Evolutionary conservation across 2,888 invertebrate species (phyloP).

Genomic region (Allacma fusca): DNA sequence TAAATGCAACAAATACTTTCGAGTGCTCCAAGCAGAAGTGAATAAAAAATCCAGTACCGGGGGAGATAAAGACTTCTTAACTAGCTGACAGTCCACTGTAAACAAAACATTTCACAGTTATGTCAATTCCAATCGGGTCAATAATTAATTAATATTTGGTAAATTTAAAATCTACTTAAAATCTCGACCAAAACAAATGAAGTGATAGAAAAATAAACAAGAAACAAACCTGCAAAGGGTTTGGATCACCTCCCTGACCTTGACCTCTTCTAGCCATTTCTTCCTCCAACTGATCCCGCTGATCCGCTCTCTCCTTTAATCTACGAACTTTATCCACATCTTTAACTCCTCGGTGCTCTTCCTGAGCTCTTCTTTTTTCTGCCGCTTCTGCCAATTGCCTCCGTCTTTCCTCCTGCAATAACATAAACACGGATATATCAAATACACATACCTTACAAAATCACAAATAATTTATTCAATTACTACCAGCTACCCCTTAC

Average conservation of each 20-base stretch:
- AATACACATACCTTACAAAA: neutral
- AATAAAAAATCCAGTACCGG: neutral
- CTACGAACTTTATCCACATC: constrained; percentile 52
- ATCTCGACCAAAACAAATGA: too few species aligned
- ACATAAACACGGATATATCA: neutral
- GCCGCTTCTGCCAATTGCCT: constrained; percentile 55
- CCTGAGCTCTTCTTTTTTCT: constrained; percentile 49
- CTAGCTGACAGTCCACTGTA: constrained; percentile 30
- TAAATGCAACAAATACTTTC: too few species aligned
- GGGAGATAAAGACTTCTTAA: neutral
- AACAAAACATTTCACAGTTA: neutral
- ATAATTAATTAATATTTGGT: too few species aligned
- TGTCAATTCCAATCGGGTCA: too few species aligned
- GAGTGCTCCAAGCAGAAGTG: neutral
- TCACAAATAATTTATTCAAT: neutral
- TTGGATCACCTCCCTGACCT: neutral
- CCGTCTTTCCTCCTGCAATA: constrained; percentile 52
- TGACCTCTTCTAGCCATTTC: constrained; percentile 22
- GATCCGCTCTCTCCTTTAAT: constrained; percentile 28
- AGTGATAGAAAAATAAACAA: constrained; percentile 7
- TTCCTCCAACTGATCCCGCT: constrained; percentile 42
- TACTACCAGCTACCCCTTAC: too few species aligned
- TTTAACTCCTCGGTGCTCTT: constrained; percentile 51
- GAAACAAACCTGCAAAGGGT: neutral
- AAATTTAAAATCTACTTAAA: too few species aligned